A percentile compares a stretch with the other conserved stretches of the same genome.
Conservation (phyloP, 1,140 invertebrate species). For the Pseudomyrmex gracilis region DNA sequence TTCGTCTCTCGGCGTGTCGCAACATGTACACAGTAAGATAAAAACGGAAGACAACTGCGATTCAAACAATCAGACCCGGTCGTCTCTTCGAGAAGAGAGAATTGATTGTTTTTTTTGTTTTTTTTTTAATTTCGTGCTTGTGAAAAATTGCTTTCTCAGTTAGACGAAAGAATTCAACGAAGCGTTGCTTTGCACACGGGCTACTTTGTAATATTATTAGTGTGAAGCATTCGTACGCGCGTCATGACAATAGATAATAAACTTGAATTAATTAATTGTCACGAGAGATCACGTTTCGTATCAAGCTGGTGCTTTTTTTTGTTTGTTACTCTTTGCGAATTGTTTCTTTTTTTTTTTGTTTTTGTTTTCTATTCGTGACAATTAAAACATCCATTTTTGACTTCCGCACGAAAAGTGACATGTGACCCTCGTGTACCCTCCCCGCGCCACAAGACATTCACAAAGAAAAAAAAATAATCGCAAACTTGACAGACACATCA, state of each 20-base stretch:
- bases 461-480: conserved; percentile 20
- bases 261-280: conserved; percentile 1
- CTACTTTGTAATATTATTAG: conserved; percentile 78
- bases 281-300: neutral
- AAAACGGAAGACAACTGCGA: too few species aligned
- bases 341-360: too few species aligned
- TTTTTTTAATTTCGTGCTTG: neutral
- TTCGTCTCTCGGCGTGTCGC: conserved; percentile 24
- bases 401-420: conserved; percentile 26
- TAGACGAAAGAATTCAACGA: conserved; percentile 17
- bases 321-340: too few species aligned
- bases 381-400: neutral
- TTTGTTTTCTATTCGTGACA: neutral
- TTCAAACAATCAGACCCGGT: too few species aligned
- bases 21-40: neutral
- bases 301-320: conserved; percentile 21
- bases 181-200: conserved; percentile 78
- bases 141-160: neutral
- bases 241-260: conserved; percentile 22
- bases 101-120: too few species aligned
- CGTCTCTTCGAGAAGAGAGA: neutral
- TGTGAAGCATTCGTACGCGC: conserved; percentile 79
- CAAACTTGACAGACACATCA: conserved; percentile 39
- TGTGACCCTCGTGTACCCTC: conserved; percentile 82
- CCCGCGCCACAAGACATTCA: conserved; percentile 82